These are phyloP conservation scores for Chaetogeoica ovagalla DNA, from an alignment of 2,888 invertebrate genomes.

Conservation along the genomic window DNA sequence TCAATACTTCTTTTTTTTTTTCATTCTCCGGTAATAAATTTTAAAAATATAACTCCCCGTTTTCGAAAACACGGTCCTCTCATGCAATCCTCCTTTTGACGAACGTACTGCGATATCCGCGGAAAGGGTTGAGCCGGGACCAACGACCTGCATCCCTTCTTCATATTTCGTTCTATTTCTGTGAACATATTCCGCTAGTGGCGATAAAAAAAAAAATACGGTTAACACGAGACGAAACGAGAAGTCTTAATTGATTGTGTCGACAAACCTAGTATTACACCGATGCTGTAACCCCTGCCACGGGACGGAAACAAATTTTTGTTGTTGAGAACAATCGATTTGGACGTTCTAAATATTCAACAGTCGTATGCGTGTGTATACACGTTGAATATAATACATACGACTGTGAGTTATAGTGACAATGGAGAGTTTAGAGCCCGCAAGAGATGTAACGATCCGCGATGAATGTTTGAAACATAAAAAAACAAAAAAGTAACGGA, in stretches of 20 bases:
- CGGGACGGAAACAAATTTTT: too few relatives aligned
- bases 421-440: too few relatives aligned
- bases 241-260: slow-evolving; percentile 30
- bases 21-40: slow-evolving; percentile 41
- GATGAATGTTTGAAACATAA: too few relatives aligned
- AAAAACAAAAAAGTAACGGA: too few relatives aligned
- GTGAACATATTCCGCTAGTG: not conserved
- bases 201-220: not conserved
- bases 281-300: too few relatives aligned
- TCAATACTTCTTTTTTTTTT: not conserved
- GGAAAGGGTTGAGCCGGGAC: slow-evolving; percentile 46
- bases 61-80: slow-evolving; percentile 27
- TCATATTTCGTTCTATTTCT: slow-evolving; percentile 46
- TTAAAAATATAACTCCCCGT: slow-evolving; percentile 50
- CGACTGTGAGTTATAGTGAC: too few relatives aligned
- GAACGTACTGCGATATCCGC: not conserved
- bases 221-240: not conserved
- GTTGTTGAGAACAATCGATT: too few relatives aligned
- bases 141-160: slow-evolving; percentile 45
- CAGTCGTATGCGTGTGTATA: too few relatives aligned
- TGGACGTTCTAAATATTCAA: too few relatives aligned
- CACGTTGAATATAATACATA: too few relatives aligned
- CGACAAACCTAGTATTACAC: slow-evolving; percentile 10
- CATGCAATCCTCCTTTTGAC: not conserved
- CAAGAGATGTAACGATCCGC: too few relatives aligned